phyloP scores from a whole-genome alignment of 2,888 invertebrate species.

The Troglohyphantes excavatus region DNA sequence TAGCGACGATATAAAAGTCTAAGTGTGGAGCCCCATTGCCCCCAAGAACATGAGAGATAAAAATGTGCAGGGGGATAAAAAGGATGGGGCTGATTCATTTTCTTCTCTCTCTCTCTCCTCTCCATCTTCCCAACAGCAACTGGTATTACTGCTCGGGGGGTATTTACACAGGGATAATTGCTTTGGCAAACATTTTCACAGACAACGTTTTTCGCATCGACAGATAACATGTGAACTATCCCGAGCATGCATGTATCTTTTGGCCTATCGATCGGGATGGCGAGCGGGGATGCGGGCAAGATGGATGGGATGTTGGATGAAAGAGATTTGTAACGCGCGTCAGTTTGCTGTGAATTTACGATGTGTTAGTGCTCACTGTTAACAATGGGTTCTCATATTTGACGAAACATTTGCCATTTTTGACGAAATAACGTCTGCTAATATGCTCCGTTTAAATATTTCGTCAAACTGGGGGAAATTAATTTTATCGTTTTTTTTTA shows the following conservation, averaged over 20 bases:
- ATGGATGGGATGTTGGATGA: background rate
- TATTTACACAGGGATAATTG: constrained; percentile 77
- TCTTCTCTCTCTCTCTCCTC: constrained; percentile 40
- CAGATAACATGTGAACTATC: constrained; percentile 71
- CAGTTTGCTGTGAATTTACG: too few species aligned
- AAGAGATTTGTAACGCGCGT: background rate
- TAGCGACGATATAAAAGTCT: constrained; percentile 59
- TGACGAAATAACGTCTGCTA: too few species aligned
- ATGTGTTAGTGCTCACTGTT: too few species aligned
- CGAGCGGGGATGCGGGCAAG: constrained; percentile 53
- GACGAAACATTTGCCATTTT: too few species aligned
- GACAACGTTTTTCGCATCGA: constrained; percentile 77
- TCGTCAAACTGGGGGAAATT: too few species aligned
- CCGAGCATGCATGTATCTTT: constrained; percentile 45
- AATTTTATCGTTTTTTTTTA: too few species aligned
- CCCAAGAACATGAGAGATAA: constrained; percentile 58
- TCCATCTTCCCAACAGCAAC: constrained; percentile 51
- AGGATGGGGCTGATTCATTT: constrained; percentile 55
- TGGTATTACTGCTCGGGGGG: constrained; percentile 70
- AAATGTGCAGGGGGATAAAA: constrained; percentile 56
- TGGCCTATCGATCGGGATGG: constrained; percentile 55
- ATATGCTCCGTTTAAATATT: too few species aligned
- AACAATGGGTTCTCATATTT: too few species aligned
- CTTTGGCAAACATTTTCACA: constrained; percentile 78
- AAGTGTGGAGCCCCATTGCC: constrained; percentile 59